phyloP scores from a whole-genome alignment of 2,888 invertebrate genomes.

The Hirtodrosophila trivittata region DNA sequence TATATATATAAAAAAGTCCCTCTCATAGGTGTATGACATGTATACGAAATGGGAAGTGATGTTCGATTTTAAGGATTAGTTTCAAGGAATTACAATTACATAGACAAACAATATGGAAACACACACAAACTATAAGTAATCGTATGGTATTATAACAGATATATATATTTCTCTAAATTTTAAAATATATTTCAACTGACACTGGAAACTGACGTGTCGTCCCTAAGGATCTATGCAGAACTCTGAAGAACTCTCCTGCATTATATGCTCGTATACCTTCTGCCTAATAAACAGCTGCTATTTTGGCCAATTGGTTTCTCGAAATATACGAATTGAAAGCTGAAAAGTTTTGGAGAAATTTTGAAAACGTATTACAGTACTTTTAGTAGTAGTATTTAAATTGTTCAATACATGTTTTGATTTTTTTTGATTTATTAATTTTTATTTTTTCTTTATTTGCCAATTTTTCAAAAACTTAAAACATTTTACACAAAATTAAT shows the following conservation, averaged over 20 bases:
- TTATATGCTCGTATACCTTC: conserved; percentile 4
- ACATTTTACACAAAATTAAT: conserved; percentile 78
- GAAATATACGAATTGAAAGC: conserved; percentile 57
- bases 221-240: too few relatives aligned
- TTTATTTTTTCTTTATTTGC: conserved; percentile 78
- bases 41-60: conserved; percentile 54
- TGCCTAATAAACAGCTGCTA: conserved; percentile 61
- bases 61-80: conserved; percentile 37
- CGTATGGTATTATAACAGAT: conserved; percentile 1
- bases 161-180: too few relatives aligned
- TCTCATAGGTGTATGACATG: conserved; percentile 40
- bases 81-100: conserved; percentile 47
- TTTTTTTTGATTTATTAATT: conserved; percentile 74
- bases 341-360: conserved; percentile 51
- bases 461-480: conserved; percentile 77
- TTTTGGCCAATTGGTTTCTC: conserved; percentile 43
- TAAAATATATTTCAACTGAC: too few relatives aligned
- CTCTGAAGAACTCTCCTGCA: too few relatives aligned
- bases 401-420: conserved; percentile 25
- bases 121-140: conserved; percentile 60
- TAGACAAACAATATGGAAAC: conserved; percentile 50
- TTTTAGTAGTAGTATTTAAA: conserved; percentile 50
- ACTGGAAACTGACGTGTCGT: conserved; percentile 32
- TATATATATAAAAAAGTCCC: conserved; percentile 37
- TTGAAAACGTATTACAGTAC: conserved; percentile 11